Base-by-base conservation (phyloP, 2,113 vertebrate genomes). In the Merops nubicus region DNA sequence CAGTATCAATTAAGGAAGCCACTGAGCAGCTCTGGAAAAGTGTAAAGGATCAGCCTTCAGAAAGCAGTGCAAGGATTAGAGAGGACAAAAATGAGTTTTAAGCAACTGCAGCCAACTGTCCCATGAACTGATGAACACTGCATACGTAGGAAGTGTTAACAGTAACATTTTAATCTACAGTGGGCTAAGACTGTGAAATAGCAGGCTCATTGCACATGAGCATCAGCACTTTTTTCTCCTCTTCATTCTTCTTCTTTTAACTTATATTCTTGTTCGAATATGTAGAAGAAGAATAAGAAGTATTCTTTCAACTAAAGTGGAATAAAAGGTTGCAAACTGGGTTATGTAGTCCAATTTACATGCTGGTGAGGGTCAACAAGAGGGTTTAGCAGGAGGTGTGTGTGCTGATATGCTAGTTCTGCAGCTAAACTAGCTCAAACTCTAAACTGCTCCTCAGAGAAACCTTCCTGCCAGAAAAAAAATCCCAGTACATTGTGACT, bases 311-410 rank as follows among this genome's bases (percentile, higher is more conserved):
- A 69, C 62, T 62, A 42, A 92, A 48, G 65, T 54, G 36, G 8
- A 48, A 74, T 43, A 76, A 73, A 64, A 34, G 34, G 7, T 1
- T 42, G 50, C 43, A 13, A 85, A 73, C 48, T 56, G 28, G 15
- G 19, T 68, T 42, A 42, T 0, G 0, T 1, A 15, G 9, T 47
- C 33, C 47, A 33, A 59, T 68, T 82, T 75, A 51, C 11, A 0
- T 6, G 17, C 18, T 12, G 6, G 57, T 12, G 5, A 88, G 11
- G 25, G 21, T 73, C 67, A 85, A 3, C 6, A 63, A n/a, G 17
- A 85, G n/a, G 31, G n/a, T 69, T 69, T 79, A 84, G 34, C 22
- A 60, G 63, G 59, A 80, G 29, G 10, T 63, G 26, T 21, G 15
- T 9, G 8, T 23, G 42, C 25, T 74, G 42, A 42, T 38, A 34